Evolutionary conservation across 2,888 invertebrate species (phyloP), one percentile per base, ranked within the genome.

Genomic region (Watsonalla binaria): DNA sequence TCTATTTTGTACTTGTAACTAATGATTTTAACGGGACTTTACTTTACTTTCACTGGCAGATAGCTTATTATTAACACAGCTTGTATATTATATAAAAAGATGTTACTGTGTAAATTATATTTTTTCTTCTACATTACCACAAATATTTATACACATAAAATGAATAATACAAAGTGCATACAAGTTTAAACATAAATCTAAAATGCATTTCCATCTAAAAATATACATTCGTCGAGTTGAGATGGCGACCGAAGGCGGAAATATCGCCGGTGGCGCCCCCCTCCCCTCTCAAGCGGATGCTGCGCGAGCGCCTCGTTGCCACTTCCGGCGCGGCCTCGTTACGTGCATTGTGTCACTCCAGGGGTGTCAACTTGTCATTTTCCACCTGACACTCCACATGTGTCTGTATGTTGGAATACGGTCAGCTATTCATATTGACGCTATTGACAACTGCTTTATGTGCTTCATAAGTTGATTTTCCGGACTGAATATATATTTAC

Each of bases 261-360:
- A 78, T 84, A 82, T 80, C 79, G 76, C 72, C 74, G 65, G 70
- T 74, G 72, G 74, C 70, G 67, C 68, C 65, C 70, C 69, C 72
- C 66, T 65, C 65, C 24, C 24, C 24, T 24, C 24, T 24, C 24
- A 24, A 65, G 62, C 72, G 77, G 74, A 74, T 62, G 72, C 70
- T 78, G 78, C 75, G 78, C 73, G 68, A 66, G 73, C 74, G 76
- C 69, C 72, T 70, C 71, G 74, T 72, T 66, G 63, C 71, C 76
- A 70, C 65, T 75, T 86, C 86, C 86, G 84, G 80, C 71, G 70
- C 69, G 80, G 58, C 80, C 83, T 86, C 82, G 82, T 85, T 85
- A 83, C 70, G 76, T 61, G 59, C 77, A 79, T 82, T 81, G 78
- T 78, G 66, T 54, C 45, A 46, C 35, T n/a, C 6, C 34, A 52